A percentile compares a stretch with the other conserved stretches of the same genome.
Conservation (phyloP, 1,140 invertebrate genomes). For the Heterodera carotae region DNA sequence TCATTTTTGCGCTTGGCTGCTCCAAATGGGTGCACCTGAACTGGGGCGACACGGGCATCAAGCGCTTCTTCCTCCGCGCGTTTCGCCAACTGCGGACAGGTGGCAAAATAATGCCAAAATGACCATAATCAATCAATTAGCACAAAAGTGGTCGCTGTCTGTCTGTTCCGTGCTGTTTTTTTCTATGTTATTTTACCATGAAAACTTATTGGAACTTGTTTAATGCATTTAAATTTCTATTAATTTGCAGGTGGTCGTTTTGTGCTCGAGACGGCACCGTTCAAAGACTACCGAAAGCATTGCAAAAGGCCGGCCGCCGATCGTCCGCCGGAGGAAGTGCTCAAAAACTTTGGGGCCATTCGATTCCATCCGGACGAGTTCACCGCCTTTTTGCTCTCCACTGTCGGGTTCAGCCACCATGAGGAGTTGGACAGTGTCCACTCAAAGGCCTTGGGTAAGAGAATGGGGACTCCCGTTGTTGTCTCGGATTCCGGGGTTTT, state of each 20-base stretch:
- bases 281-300: conserved; percentile 50
- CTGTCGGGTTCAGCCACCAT: conserved; percentile 44
- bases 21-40: conserved; percentile 99
- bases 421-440: conserved; percentile 43
- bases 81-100: conserved; percentile 78
- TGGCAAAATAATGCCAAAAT: background rate
- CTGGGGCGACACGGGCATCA: conserved; percentile 91
- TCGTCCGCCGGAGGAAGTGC: conserved; percentile 33
- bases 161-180: no score
- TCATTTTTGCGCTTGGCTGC: conserved; percentile 88
- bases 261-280: conserved; percentile 89
- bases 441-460: conserved; percentile 33
- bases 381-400: conserved; percentile 44
- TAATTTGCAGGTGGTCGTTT: conserved; percentile 85
- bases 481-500: background rate
- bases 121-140: no score
- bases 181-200: no score
- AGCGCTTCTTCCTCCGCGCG: conserved; percentile 85
- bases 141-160: no score
- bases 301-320: conserved; percentile 39
- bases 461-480: background rate
- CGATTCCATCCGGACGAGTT: conserved; percentile 58
- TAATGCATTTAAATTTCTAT: no score
- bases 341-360: conserved; percentile 49
- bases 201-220: no score